These are phyloP conservation scores for Coregonus ussuriensis DNA, from an alignment of 2,797 vertebrate species.

Conservation along the genomic window DNA sequence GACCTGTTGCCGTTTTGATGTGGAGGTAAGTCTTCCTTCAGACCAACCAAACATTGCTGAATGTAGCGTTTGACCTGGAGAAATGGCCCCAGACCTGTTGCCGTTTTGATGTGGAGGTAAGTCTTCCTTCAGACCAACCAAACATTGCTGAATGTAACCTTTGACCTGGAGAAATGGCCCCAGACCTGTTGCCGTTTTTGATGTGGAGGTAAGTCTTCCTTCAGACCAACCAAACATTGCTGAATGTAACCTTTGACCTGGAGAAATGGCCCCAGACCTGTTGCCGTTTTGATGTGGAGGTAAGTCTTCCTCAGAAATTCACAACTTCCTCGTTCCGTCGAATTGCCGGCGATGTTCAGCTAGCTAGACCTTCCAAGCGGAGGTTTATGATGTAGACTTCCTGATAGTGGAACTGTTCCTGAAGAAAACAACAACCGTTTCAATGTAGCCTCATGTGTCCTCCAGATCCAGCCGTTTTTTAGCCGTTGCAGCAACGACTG, in stretches of 20 bases:
- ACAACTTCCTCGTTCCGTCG: not conserved
- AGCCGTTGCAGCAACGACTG: not conserved
- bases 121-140: constrained; percentile 37
- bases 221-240: constrained; percentile 41
- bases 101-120: too few species aligned
- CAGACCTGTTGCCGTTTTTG: constrained; percentile 65
- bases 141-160: constrained; percentile 11
- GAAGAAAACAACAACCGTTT: not conserved
- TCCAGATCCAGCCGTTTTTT: not conserved
- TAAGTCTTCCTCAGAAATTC: not conserved
- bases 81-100: too few species aligned
- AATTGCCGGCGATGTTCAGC: not conserved
- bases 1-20: constrained; percentile 65
- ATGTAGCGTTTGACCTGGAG: too few species aligned
- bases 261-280: constrained; percentile 57
- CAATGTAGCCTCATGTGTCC: not conserved
- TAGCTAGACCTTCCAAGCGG: not conserved
- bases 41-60: too few species aligned
- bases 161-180: constrained; percentile 41
- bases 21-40: constrained; percentile 38
- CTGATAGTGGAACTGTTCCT: too few species aligned
- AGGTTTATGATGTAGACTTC: not conserved
- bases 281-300: constrained; percentile 63
- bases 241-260: constrained; percentile 55
- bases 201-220: constrained; percentile 39